Evolutionary conservation across 2,797 vertebrate genomes (phyloP).

Genomic region (Sebastes wilsoni): DNA sequence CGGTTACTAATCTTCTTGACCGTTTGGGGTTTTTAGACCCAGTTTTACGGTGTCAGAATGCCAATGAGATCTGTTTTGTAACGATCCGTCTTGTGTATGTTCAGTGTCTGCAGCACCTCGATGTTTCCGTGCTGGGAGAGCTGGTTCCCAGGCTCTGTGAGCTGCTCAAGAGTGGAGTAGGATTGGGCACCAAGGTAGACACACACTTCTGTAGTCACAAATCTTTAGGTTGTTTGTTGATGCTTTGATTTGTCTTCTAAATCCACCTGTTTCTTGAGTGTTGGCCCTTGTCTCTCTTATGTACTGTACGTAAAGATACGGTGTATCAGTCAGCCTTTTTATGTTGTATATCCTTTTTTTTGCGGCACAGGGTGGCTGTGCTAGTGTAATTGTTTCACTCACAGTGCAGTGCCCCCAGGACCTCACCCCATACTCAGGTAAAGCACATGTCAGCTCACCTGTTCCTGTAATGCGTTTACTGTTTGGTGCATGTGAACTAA

Average conservation of each 20-base stretch:
- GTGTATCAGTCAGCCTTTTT: background rate
- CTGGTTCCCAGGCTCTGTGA: constrained; percentile 95
- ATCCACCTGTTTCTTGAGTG: background rate
- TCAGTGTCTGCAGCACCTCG: constrained; percentile 96
- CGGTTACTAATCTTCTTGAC: background rate
- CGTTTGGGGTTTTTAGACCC: background rate
- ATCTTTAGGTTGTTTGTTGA: background rate
- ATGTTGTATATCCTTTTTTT: constrained; percentile 19
- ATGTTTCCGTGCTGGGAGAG: constrained; percentile 91
- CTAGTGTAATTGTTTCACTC: constrained; percentile 94
- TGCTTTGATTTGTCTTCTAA: background rate
- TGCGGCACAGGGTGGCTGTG: constrained; percentile 91
- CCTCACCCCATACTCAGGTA: constrained; percentile 94
- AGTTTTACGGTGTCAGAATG: background rate
- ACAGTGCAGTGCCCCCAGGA: constrained; percentile 98
- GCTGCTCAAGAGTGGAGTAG: constrained; percentile 94
- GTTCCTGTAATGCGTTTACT: background rate
- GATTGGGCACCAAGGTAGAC: constrained; percentile 95
- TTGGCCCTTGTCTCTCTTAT: background rate
- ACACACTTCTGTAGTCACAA: background rate
- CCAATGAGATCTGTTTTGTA: background rate
- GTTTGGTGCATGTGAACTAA: background rate
- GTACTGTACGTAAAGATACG: background rate
- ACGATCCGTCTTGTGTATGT: background rate
- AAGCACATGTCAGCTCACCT: background rate